A percentile compares a stretch with the other conserved stretches of the same genome.
Conservation (phyloP, 2,797 vertebrate species). For the Bovichtus variegatus region DNA sequence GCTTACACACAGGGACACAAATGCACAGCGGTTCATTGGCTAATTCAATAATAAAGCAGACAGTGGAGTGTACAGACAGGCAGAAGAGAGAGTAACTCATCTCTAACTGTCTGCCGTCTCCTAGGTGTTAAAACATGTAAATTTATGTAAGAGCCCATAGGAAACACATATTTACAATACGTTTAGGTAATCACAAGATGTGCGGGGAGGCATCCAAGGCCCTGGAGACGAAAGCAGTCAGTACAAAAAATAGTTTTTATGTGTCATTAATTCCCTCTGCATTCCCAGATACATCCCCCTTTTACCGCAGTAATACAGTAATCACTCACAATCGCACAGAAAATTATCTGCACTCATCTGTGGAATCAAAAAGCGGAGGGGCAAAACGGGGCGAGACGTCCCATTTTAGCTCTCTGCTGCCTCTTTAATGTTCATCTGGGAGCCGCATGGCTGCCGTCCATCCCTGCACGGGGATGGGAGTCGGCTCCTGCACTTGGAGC, state of each 20-base stretch:
- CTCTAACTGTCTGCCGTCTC: slow-evolving; percentile 85
- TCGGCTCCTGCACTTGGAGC: slow-evolving; percentile 76
- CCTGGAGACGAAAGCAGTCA: slow-evolving; percentile 90
- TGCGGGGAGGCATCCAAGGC: slow-evolving; percentile 84
- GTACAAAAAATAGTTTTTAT: slow-evolving; percentile 96
- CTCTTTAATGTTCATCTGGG: slow-evolving; percentile 89
- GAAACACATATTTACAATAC: slow-evolving; percentile 90
- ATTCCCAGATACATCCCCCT: slow-evolving; percentile 92
- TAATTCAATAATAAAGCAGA: slow-evolving; percentile 86
- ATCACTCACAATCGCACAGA: slow-evolving; percentile 96
- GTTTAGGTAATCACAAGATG: slow-evolving; percentile 94
- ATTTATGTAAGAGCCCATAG: slow-evolving; percentile 88
- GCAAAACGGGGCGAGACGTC: slow-evolving; percentile 83
- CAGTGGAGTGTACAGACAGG: slow-evolving; percentile 69
- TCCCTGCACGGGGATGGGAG: slow-evolving; percentile 75
- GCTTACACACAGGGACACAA: slow-evolving; percentile 72
- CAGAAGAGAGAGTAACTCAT: slow-evolving; percentile 81
- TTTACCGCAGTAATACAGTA: slow-evolving; percentile 95
- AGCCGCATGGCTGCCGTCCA: slow-evolving; percentile 78
- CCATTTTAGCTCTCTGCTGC: slow-evolving; percentile 86
- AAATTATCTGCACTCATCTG: slow-evolving; percentile 97
- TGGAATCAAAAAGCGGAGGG: slow-evolving; percentile 87
- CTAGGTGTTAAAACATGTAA: slow-evolving; percentile 90
- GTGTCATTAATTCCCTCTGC: slow-evolving; percentile 97
- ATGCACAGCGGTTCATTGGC: slow-evolving; percentile 78